Evolutionary conservation across 2,888 invertebrate genomes (phyloP).

Genomic region (Eupsilia transversa): DNA sequence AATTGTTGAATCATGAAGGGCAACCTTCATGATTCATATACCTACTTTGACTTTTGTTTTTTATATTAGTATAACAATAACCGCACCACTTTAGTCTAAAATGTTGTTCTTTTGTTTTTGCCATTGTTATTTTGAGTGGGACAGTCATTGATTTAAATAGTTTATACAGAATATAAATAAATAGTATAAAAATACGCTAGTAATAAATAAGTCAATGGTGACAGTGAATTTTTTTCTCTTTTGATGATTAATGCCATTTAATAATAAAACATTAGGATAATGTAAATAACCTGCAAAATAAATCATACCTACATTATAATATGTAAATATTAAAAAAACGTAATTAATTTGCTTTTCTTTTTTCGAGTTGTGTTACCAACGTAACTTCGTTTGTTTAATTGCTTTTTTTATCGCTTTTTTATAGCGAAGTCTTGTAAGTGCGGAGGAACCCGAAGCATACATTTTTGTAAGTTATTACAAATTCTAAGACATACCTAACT

Average conservation of each 20-base stretch:
- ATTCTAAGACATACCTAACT: background rate
- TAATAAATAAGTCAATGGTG: no score
- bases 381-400: background rate
- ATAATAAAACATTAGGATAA: background rate
- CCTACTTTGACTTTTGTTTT: no score
- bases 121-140: background rate
- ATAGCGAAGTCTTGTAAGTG: slow-evolving; percentile 30
- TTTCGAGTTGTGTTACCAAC: background rate
- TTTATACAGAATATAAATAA: no score
- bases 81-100: background rate
- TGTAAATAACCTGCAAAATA: background rate
- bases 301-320: background rate
- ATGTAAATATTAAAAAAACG: background rate
- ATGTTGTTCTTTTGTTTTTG: background rate
- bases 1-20: background rate
- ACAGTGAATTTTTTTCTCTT: no score
- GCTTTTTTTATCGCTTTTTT: background rate
- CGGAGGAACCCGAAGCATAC: background rate
- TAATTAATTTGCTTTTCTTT: no score
- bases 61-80: no score
- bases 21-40: no score
- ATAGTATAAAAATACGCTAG: no score
- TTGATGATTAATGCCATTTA: background rate
- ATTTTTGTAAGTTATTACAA: slow-evolving; percentile 11
- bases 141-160: no score